Base-by-base conservation (phyloP, 1,140 invertebrate genomes). In the Drosophila athabasca region DNA sequence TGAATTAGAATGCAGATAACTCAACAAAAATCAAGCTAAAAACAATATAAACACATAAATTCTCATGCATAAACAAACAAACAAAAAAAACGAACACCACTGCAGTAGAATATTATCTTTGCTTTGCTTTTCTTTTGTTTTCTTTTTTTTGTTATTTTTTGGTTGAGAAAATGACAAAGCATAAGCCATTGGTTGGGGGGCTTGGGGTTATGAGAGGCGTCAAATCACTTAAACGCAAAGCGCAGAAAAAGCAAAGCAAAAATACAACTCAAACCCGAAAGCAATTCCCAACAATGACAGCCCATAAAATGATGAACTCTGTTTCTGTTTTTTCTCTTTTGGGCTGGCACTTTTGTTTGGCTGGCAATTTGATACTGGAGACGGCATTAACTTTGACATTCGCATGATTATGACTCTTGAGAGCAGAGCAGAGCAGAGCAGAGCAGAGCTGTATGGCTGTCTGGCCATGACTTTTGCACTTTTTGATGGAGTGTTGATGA, bases 211-310 rank as follows among this genome's bases (percentile, higher is more conserved):
- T 77, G 76, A 46, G 67, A 48, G 82, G 81, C 78, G 81, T 87
- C 82, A 81, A 85, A 87, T 85, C 81, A 85, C 82, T 85, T 87
- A 85, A 85, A 79, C 76, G 79, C 62, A 55, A 13, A 39, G 70
- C 35, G 64, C 61, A 58, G 39, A 68, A 50, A 57, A 68, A 49
- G 22, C 26, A 55, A 39, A 57, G 48, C 49, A 43, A 43, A 60
- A 54, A 35, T 50, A 26, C 53, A 53, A 62, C 64, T 72, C 71
- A 46, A 59, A 51, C 49, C 61, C 76, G 46, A 78, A 77, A 62
- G 69, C 58, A 78, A 85, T 77, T 73, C 61, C 46, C 83, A 41
- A 87, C 69, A 78, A 85, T 87, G 82, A 87, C 82, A 68, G 35
- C 64, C 69, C 83, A 78, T 80, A 85, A 84, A 85, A 87, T 78